These are phyloP conservation scores for Neogobius melanostomus DNA, from an alignment of 2,113 vertebrate genomes.

Conservation along the genomic window DNA sequence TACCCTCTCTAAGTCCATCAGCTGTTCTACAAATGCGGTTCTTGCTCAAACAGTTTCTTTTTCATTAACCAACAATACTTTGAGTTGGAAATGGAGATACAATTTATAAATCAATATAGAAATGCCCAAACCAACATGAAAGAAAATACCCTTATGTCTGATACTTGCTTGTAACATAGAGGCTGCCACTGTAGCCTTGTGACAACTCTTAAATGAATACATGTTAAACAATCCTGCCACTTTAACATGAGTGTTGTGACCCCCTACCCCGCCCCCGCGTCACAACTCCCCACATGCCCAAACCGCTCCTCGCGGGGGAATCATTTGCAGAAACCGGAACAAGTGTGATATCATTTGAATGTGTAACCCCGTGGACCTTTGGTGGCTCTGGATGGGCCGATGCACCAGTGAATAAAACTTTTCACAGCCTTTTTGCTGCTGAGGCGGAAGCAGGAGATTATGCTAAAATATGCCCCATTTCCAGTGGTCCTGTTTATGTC, in stretches of 20 bases:
- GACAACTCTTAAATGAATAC: no score
- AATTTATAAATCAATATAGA: no score
- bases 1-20: no score
- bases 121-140: no score
- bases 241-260: neutral
- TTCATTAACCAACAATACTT: no score
- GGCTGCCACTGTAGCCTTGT: no score
- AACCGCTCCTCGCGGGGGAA: constrained; percentile 30
- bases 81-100: no score
- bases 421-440: constrained; percentile 24
- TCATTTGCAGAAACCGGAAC: constrained; percentile 47
- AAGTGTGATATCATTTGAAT: constrained; percentile 55
- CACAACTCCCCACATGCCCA: constrained; percentile 25
- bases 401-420: constrained; percentile 57
- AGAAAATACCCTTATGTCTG: no score
- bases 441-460: constrained; percentile 50
- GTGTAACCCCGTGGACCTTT: constrained; percentile 31
- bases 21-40: no score
- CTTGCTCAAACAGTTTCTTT: no score
- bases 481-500: constrained; percentile 57
- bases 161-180: neutral
- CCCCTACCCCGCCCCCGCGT: neutral
- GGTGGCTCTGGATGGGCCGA: constrained; percentile 43
- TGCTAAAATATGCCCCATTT: constrained; percentile 74
- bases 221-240: neutral